Base-by-base conservation (phyloP, 2,888 invertebrate species). In the Eumerus sabulonum region DNA sequence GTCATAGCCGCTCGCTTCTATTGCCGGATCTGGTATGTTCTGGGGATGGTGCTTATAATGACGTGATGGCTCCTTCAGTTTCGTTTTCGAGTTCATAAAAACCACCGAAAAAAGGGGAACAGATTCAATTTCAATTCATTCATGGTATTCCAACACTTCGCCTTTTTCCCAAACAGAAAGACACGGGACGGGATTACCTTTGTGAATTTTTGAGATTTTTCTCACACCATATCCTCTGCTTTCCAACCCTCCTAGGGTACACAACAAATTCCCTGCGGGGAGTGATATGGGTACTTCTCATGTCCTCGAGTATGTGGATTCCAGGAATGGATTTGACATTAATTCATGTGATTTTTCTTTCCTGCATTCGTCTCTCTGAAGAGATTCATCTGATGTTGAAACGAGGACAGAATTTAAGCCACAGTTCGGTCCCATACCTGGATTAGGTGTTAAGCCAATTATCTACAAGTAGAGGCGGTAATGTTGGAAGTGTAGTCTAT, bases 121-220 rank as follows among this genome's bases (percentile, higher is more conserved):
- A 60, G 64, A 68, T 70, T 74, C 60, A 74, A 68, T 63, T 74
- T 79, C 68, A 74, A 74, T 74, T 74, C 62, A 73, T 64, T 70
- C 68, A 64, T 73, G 54, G 64, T 64, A 79, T 79, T 74, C 68
- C 68, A 68, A 12, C 62, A 51, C 51, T 60, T 72, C 76, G 72
- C 72, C 72, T 72, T 54, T 45, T 19, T 27, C n/a, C 12, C 17
- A 42, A 17, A 36, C 12, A 18, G 12, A 40, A 17, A 56, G 40
- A 18, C 14, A 19, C 18, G 17, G 18, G 14, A 11, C 48, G 17
- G 50, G 70, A 71, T 54, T 60, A 35, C 54, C 40, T 44, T 48
- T 70, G 59, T 59, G 51, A 71, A 64, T 71, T 66, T 66, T 76
- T 71, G 27, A 64, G 42, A 70, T 76, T 64, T 54, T 60, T 36